A percentile compares a stretch with the other conserved stretches of the same genome.
phyloP scores from a whole-genome alignment of 30 jellyfish, hydroid and myxozoan species.

The Rhopilema esculentum region DNA sequence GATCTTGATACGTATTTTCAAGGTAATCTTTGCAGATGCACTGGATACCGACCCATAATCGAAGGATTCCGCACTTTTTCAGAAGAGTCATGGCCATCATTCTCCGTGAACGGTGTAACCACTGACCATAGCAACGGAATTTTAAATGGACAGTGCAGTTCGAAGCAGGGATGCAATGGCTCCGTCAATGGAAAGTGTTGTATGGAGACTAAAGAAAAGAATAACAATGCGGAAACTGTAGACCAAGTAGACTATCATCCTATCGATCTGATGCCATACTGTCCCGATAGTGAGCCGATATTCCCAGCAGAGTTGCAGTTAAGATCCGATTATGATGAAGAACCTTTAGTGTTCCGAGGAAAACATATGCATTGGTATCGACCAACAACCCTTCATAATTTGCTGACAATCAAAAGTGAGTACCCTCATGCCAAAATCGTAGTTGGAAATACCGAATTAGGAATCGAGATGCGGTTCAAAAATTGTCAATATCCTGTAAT shows the following conservation, averaged over 20 bases:
- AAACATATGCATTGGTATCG: constrained; percentile 24
- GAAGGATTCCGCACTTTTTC: constrained; percentile 63
- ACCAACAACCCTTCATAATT: constrained; percentile 13
- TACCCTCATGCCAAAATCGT: constrained; percentile 53
- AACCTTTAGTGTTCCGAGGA: constrained; percentile 24
- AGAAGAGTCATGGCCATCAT: constrained; percentile 18
- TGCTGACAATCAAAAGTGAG: constrained; percentile 3
- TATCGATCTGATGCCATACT: neutral
- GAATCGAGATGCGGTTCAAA: constrained; percentile 31
- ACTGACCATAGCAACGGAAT: constrained; percentile 30
- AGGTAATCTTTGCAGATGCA: constrained; percentile 63
- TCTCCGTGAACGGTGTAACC: neutral
- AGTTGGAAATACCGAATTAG: constrained; percentile 49
- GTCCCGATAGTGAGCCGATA: constrained; percentile 40
- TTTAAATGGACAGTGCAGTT: neutral
- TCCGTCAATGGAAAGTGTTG: constrained; percentile 35
- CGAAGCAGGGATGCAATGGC: constrained; percentile 19
- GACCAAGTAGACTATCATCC: no score
- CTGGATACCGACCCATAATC: constrained; percentile 66
- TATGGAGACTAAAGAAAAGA: neutral
- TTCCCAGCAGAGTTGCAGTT: constrained; percentile 64
- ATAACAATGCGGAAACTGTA: neutral
- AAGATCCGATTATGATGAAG: constrained; percentile 27
- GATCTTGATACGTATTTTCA: constrained; percentile 56
- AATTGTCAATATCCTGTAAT: constrained; percentile 45